These are phyloP conservation scores for Oscheius sp. DNA, from an alignment of 2,888 invertebrate genomes.

Conservation along the genomic window DNA sequence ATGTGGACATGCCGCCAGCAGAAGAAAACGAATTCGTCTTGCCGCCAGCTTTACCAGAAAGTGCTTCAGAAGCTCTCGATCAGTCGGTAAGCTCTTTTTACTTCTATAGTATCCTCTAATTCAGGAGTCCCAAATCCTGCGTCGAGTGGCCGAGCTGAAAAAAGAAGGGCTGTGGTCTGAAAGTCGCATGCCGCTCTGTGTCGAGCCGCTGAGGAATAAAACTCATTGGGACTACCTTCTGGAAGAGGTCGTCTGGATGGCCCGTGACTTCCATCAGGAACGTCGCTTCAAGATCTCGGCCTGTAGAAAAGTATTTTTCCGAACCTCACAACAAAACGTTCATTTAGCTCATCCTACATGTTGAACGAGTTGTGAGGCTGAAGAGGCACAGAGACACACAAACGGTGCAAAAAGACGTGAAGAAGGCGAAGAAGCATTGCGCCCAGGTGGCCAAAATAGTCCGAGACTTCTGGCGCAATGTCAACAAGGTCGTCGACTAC, in stretches of 20 bases:
- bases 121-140: constrained; percentile 91
- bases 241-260: constrained; percentile 97
- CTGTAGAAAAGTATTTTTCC: constrained; percentile 48
- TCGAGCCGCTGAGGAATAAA: constrained; percentile 89
- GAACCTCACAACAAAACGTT: too few relatives aligned
- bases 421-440: constrained; percentile 80
- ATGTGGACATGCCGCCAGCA: too few relatives aligned
- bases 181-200: constrained; percentile 77
- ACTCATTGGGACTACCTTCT: constrained; percentile 98
- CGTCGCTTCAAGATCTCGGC: constrained; percentile 89
- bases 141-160: constrained; percentile 89
- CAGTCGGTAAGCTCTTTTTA: too few relatives aligned
- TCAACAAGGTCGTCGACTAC: constrained; percentile 83
- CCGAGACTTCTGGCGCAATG: constrained; percentile 92
- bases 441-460: constrained; percentile 91
- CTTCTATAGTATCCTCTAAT: too few relatives aligned
- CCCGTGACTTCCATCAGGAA: constrained; percentile 96
- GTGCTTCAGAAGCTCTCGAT: too few relatives aligned
- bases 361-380: too few relatives aligned
- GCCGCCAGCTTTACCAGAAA: too few relatives aligned
- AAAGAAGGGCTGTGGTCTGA: constrained; percentile 93
- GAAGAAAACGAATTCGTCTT: too few relatives aligned
- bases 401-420: neutral
- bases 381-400: neutral
- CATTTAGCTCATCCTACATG: too few relatives aligned